Conservation (phyloP, 2,888 invertebrate genomes). For the Branchellion lobata region DNA sequence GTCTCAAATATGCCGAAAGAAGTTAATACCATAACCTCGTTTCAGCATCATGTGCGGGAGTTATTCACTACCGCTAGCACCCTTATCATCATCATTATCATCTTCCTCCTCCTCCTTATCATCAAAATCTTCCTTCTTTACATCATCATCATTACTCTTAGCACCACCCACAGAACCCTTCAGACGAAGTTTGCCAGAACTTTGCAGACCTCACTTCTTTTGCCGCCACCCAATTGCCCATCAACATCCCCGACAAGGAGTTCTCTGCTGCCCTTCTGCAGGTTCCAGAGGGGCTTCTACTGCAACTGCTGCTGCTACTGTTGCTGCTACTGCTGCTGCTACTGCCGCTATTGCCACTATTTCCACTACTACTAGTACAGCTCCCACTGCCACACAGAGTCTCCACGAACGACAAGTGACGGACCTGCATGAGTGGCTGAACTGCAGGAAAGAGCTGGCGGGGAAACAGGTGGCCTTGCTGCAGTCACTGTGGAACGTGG, state of each 20-base stretch:
- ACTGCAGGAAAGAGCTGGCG: not conserved
- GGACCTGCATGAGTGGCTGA: not conserved
- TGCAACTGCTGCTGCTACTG: too few relatives aligned
- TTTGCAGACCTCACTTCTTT: not conserved
- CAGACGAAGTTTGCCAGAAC: not conserved
- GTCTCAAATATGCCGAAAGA: not conserved
- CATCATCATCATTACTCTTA: not conserved
- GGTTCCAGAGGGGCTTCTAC: not conserved
- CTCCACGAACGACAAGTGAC: not conserved
- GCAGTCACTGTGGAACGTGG: not conserved
- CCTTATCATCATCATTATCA: too few relatives aligned
- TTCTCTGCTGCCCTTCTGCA: not conserved
- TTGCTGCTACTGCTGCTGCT: not conserved
- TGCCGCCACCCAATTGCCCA: not conserved
- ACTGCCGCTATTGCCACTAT: not conserved
- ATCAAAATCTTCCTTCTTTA: not conserved
- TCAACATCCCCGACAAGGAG: not conserved
- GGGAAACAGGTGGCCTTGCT: not conserved
- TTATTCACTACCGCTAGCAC: too few relatives aligned
- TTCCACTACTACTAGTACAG: too few relatives aligned
- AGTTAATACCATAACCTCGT: too few relatives aligned
- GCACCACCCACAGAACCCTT: not conserved
- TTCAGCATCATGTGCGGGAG: too few relatives aligned
- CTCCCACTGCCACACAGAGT: not conserved
- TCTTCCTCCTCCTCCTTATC: not conserved